Evolutionary conservation across 2,797 vertebrate species (phyloP).

Genomic region (Dromococcyx pavoninus): DNA sequence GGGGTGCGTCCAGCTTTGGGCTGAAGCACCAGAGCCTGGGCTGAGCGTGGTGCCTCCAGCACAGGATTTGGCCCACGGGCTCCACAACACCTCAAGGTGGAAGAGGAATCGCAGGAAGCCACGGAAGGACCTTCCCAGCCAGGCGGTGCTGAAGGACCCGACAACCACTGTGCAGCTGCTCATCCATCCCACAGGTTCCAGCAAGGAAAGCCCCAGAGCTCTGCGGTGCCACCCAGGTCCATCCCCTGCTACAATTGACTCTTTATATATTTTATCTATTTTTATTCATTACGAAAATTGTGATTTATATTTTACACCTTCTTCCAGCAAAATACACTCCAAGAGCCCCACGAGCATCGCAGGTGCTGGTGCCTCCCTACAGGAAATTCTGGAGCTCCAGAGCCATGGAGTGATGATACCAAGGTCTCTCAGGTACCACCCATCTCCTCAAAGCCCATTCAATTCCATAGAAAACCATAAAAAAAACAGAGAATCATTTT

Average conservation of each 20-base stretch:
- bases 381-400: background rate
- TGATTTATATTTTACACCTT: background rate
- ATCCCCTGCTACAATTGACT: too few species aligned
- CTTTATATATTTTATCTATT: background rate
- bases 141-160: background rate
- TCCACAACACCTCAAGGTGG: rapidly evolving
- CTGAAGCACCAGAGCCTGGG: background rate
- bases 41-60: background rate
- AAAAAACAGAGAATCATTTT: background rate
- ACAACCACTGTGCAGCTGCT: background rate
- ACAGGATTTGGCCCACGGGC: background rate
- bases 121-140: background rate
- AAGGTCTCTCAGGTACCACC: background rate
- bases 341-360: rapidly evolving
- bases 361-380: rapidly evolving
- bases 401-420: rapidly evolving
- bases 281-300: background rate
- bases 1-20: too few species aligned
- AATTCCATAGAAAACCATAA: background rate
- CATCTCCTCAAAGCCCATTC: rapidly evolving
- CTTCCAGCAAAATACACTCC: background rate
- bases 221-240: rapidly evolving
- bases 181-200: background rate
- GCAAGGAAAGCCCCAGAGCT: background rate
- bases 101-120: background rate